These are phyloP conservation scores for Alloplasta piceator DNA, from an alignment of 2,888 invertebrate species.

Conservation along the genomic window DNA sequence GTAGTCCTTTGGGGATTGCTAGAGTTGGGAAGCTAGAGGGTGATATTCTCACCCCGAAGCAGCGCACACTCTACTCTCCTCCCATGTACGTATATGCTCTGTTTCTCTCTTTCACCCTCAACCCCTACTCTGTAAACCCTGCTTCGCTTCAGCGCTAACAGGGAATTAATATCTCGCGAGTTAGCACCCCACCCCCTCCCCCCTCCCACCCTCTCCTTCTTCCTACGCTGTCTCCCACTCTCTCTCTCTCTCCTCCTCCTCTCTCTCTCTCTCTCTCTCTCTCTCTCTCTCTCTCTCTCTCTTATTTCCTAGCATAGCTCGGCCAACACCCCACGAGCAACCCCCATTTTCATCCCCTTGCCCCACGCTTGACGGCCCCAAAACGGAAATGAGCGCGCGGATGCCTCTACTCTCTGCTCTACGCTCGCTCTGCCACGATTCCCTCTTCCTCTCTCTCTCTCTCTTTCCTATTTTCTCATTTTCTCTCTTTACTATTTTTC, in stretches of 20 bases:
- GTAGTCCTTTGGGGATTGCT: slow-evolving; percentile 50
- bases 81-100: background rate
- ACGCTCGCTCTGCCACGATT: slow-evolving; percentile 55
- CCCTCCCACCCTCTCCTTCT: slow-evolving; percentile 52
- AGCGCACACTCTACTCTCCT: slow-evolving; percentile 46
- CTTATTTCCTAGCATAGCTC: slow-evolving; percentile 54
- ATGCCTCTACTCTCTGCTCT: slow-evolving; percentile 78
- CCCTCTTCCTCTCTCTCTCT: slow-evolving; percentile 53
- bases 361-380: slow-evolving; percentile 69
- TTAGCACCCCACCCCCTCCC: slow-evolving; percentile 76
- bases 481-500: slow-evolving; percentile 30
- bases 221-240: slow-evolving; percentile 51
- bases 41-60: slow-evolving; percentile 53
- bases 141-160: slow-evolving; percentile 80
- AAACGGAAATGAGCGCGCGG: slow-evolving; percentile 83
- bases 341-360: slow-evolving; percentile 55
- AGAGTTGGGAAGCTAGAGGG: slow-evolving; percentile 41
- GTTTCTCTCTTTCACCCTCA: slow-evolving; percentile 77
- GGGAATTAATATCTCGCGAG: slow-evolving; percentile 84
- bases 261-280: slow-evolving; percentile 67
- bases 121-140: slow-evolving; percentile 78
- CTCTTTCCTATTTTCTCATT: slow-evolving; percentile 54
- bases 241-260: slow-evolving; percentile 64
- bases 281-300: slow-evolving; percentile 65
- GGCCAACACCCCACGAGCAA: slow-evolving; percentile 47